These are phyloP conservation scores for Eulemur rubriventer DNA, from an alignment of 2,797 vertebrate genomes.

Conservation along the genomic window DNA sequence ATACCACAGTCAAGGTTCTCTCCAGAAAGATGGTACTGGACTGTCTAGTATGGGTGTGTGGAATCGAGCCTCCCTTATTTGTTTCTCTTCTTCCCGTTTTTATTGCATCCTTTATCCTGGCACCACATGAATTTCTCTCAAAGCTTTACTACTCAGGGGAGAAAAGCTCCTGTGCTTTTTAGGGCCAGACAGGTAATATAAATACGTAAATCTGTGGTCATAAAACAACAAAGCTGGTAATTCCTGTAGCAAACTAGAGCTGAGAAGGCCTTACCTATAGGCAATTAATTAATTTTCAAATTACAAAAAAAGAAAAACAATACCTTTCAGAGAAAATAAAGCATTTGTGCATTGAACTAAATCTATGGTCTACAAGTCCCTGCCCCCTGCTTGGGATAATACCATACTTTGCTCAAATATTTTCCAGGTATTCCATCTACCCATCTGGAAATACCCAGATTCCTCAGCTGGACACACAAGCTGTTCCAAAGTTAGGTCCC, in stretches of 20 bases:
- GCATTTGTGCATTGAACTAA: not conserved
- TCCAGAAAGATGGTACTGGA: not conserved
- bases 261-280: not conserved
- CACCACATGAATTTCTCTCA: not conserved
- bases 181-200: not conserved
- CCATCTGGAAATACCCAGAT: not conserved
- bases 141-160: not conserved
- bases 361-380: accelerated
- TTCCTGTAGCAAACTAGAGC: not conserved
- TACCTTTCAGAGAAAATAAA: not conserved
- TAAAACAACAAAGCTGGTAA: not conserved
- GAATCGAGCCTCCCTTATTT: not conserved
- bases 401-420: not conserved
- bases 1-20: not conserved
- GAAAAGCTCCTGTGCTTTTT: not conserved
- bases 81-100: not conserved
- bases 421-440: not conserved
- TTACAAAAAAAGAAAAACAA: not conserved
- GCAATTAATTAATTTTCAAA: not conserved
- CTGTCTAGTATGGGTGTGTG: not conserved
- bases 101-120: not conserved
- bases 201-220: not conserved
- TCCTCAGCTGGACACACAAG: not conserved
- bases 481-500: too few relatives aligned
- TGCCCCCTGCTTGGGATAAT: too few relatives aligned